Evolutionary conservation across 2,797 vertebrate genomes (phyloP).

Genomic region (Scyliorhinus canicula): DNA sequence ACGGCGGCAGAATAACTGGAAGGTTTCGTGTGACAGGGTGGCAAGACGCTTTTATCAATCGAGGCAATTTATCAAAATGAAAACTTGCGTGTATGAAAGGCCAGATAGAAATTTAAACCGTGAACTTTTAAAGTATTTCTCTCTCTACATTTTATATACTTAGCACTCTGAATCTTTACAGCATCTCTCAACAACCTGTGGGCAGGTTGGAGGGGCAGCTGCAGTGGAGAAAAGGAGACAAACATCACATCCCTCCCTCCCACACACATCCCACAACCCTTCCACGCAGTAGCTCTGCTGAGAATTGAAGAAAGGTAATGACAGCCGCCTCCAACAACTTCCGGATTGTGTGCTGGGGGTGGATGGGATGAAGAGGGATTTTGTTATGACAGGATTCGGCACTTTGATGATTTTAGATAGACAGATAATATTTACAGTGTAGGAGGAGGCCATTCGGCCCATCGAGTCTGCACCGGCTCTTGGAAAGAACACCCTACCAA

Average conservation of each 20-base stretch:
- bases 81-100: not conserved
- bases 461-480: no score
- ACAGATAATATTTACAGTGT: no score
- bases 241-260: not conserved
- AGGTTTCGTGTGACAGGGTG: not conserved
- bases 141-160: not conserved
- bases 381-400: not conserved
- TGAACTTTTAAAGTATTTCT: not conserved
- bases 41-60: not conserved
- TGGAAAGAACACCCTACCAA: no score
- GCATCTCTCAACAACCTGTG: not conserved
- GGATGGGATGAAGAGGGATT: no score
- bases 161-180: not conserved
- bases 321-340: not conserved
- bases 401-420: no score
- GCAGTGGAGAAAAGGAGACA: not conserved
- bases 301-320: not conserved
- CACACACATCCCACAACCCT: not conserved
- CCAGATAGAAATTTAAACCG: not conserved
- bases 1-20: not conserved
- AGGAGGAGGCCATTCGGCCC: no score
- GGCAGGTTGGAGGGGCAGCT: not conserved
- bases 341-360: not conserved
- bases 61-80: not conserved
- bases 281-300: not conserved